Evolutionary conservation across 2,797 vertebrate genomes (phyloP), one percentile per base, ranked within the genome.

Genomic region (Borostomias antarcticus): DNA sequence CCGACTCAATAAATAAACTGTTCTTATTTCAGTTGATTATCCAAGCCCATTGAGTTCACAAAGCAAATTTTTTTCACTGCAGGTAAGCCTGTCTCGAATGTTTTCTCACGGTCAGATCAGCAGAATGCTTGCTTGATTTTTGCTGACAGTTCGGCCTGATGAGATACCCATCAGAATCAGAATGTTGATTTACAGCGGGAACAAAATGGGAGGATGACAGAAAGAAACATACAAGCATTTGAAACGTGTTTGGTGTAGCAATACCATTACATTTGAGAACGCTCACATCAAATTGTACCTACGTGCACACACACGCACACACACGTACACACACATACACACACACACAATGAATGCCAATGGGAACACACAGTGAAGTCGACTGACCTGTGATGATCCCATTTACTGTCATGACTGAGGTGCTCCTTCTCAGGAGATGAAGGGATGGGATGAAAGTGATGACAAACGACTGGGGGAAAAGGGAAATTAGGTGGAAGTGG

Each of bases 301-400:
- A 47, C 56, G 25, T 21, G 21, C 25, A 48, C 28, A 47, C 43
- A 51, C 53, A 62, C 47, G 50, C 29, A 58, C 28, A 58, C 28
- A 58, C 28, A 35, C n/a, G 25, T 7, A 35, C 30, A 35, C 10
- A 35, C 48, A 63, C 45, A 43, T 32, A 47, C 59, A 26, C 19
- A 68, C 15, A 56, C 26, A 35, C 17, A 62, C 19, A 72, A 70
- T 75, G 23, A 76, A 79, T 76, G 69, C 72, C 70, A 70, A 57
- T 52, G 58, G 59, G 70, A 74, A 77, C 76, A 83, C 57, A 73
- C 72, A 72, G 72, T 45, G 77, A 77, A 70, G n/a, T 65, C 66
- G 79, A 90, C 89, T 90, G 88, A 92, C 90, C 89, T 90, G 87
- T 53, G 74, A 80, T 83, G 81, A 86, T 83, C 84, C 82, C 79